Evolutionary conservation across 2,113 vertebrate species (phyloP).

Genomic region (Ictalurus furcatus): DNA sequence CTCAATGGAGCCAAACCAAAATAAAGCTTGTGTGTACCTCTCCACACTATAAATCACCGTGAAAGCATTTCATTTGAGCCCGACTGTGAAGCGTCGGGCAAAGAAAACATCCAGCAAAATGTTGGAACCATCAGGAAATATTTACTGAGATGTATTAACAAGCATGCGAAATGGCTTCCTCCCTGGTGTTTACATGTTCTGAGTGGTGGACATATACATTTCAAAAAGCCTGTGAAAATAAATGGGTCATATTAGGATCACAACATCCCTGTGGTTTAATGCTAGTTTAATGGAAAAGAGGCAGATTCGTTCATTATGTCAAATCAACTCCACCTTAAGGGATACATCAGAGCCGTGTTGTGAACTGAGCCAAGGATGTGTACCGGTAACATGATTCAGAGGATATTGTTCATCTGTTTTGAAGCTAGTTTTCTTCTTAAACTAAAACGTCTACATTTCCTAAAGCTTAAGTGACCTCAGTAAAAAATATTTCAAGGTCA

Average conservation of each 20-base stretch:
- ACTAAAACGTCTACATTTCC: background rate
- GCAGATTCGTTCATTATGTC: conserved; percentile 14
- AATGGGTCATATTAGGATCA: conserved; percentile 31
- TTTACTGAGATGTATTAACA: conserved; percentile 44
- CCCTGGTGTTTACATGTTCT: conserved; percentile 45
- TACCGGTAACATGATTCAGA: background rate
- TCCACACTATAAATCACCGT: conserved; percentile 41
- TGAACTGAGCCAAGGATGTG: conserved; percentile 8
- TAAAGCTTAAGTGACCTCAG: background rate
- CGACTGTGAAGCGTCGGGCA: conserved; percentile 23
- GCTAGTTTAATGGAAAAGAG: conserved; percentile 15
- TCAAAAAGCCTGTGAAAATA: conserved; percentile 55
- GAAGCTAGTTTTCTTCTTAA: background rate
- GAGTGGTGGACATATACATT: conserved; percentile 51
- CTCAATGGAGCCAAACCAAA: conserved; percentile 37
- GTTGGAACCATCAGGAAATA: conserved; percentile 46
- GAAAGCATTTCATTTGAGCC: conserved; percentile 50
- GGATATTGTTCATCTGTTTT: conserved; percentile 12
- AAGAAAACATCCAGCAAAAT: conserved; percentile 41
- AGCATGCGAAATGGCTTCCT: conserved; percentile 44
- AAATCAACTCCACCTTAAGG: conserved; percentile 16
- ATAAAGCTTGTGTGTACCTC: conserved; percentile 40
- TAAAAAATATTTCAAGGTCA: background rate
- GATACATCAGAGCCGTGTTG: conserved; percentile 2
- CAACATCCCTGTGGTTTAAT: conserved; percentile 22